phyloP scores from a whole-genome alignment of 2,113 vertebrate species.

The Pygoscelis antarcticus region DNA sequence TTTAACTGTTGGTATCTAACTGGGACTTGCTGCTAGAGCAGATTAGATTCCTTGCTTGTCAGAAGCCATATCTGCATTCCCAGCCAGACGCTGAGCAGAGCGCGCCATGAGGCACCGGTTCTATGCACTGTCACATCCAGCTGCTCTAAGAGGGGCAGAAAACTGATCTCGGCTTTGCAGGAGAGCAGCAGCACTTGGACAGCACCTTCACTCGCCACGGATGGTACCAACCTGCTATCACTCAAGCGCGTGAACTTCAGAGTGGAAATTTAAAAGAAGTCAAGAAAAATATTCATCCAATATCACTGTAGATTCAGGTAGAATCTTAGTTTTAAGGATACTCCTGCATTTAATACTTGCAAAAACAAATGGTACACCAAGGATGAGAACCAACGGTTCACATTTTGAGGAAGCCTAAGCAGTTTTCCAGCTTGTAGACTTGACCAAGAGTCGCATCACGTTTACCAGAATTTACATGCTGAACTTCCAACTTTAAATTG shows the following conservation, averaged over 20 bases:
- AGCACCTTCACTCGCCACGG: background rate
- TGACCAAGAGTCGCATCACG: background rate
- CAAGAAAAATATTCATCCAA: background rate
- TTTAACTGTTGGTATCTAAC: background rate
- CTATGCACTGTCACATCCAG: background rate
- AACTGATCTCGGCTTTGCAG: background rate
- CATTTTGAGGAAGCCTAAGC: background rate
- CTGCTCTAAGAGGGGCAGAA: background rate
- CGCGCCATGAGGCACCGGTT: background rate
- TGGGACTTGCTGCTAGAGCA: background rate
- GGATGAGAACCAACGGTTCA: background rate
- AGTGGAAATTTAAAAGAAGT: background rate
- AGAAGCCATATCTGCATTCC: background rate
- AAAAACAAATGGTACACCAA: background rate
- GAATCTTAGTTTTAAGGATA: background rate
- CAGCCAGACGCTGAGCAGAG: background rate
- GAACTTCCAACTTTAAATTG: background rate
- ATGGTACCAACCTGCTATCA: background rate
- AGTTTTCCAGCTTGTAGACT: background rate
- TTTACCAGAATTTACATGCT: background rate
- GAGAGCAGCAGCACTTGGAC: background rate
- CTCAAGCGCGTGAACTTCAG: fast-evolving
- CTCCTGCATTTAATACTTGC: background rate
- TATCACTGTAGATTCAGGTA: background rate
- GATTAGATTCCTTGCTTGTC: background rate